Base-by-base conservation (phyloP, 2,888 invertebrate species). In the Synanthedon tipuliformis region DNA sequence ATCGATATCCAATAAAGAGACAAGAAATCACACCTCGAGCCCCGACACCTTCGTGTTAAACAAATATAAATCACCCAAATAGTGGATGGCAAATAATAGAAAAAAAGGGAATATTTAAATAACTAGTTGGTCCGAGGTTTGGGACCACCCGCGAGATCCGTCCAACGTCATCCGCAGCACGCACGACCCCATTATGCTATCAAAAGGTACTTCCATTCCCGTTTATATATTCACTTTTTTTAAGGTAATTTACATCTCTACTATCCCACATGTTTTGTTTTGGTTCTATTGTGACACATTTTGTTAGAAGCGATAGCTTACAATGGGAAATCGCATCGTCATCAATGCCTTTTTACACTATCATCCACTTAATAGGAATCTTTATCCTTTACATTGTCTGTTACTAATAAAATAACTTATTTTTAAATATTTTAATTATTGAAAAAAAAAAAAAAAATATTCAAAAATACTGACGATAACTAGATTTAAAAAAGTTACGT, bases 71-170 rank as follows among this genome's bases (percentile, higher is more conserved):
- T 83, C 81, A 81, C 72, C 23, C 73, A 71, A 72, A 77, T 68
- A 71, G 70, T 66, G 73, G 73, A 68, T 74, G 68, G 83, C 82
- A 84, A 84, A 85, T 81, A 83, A 77, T 78, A 75, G 70, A 71
- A 74, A 75, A 82, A 80, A 55, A 52, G 12, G 50, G 71, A 74
- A 78, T 81, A 81, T 82, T 81, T 78, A 81, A 78, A 81, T 78
- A n/a, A n/a, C n/a, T n/a, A 81, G 78, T 77, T 68, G 73, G 65
- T 70, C 73, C 71, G 63, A 61, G 60, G 59, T 18, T 23, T 34
- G 57, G 66, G 86, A 87, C 86, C 86, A 86, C 86, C 84, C 86
- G 77, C 63, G 78, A 70, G 80, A 79, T 75, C 77, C 74, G 62
- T 55, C 65, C 68, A 61, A 64, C 72, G 63, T 60, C 69, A 64